Evolutionary conservation across 2,113 vertebrate genomes (phyloP).

Genomic region (Rostratula benghalensis): DNA sequence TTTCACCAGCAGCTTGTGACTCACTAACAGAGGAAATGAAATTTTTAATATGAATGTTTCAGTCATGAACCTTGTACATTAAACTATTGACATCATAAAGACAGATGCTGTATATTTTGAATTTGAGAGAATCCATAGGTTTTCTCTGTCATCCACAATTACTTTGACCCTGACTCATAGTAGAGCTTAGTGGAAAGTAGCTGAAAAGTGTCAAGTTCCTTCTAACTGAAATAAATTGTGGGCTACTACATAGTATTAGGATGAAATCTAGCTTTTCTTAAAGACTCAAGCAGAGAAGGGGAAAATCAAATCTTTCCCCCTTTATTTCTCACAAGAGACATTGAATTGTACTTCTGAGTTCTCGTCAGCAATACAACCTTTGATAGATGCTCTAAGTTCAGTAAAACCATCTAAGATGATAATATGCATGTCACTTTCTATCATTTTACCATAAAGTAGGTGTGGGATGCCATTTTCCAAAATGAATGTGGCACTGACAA

Average conservation of each 20-base stretch:
- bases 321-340: neutral
- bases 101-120: neutral
- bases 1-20: neutral
- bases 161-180: neutral
- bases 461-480: neutral
- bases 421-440: neutral
- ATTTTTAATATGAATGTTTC: neutral
- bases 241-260: neutral
- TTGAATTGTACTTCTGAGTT: neutral
- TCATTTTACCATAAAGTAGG: neutral
- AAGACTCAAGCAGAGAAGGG: neutral
- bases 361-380: neutral
- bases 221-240: neutral
- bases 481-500: neutral
- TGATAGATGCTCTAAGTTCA: neutral
- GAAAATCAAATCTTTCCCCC: neutral
- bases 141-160: neutral
- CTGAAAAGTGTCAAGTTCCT: neutral
- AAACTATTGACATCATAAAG: neutral
- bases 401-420: neutral
- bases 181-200: neutral
- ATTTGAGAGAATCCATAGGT: neutral
- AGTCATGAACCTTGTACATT: neutral
- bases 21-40: neutral
- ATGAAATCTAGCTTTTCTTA: neutral